Conservation (phyloP, 2,888 invertebrate species). For the Pterostichus madidus region DNA sequence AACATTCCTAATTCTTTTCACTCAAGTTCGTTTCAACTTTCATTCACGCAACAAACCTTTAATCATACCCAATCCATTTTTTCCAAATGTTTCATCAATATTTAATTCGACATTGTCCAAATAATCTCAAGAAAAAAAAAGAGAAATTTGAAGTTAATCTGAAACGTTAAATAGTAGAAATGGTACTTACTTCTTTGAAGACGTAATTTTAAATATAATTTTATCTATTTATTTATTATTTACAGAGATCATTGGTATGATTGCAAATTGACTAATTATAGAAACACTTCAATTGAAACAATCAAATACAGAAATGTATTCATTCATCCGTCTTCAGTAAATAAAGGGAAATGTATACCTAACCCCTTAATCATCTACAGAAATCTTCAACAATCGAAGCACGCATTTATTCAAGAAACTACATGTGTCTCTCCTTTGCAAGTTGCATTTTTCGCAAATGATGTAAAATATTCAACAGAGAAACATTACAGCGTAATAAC, state of each 20-base stretch:
- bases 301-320: background rate
- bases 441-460: conserved; percentile 14
- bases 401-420: background rate
- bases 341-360: background rate
- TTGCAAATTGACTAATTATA: background rate
- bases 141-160: too few species aligned
- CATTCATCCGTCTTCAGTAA: conserved; percentile 15
- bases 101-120: too few species aligned
- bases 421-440: conserved; percentile 13
- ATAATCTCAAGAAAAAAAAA: too few species aligned
- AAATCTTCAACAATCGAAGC: background rate
- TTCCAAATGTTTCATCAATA: too few species aligned
- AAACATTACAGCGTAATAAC: background rate
- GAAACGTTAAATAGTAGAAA: too few species aligned
- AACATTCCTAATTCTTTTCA: too few species aligned
- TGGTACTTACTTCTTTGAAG: too few species aligned
- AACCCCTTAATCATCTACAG: background rate
- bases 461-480: background rate
- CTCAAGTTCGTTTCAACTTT: too few species aligned
- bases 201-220: too few species aligned
- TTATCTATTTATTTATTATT: conserved; percentile 4
- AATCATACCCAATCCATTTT: too few species aligned
- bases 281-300: conserved; percentile 4
- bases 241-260: conserved; percentile 10
- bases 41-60: too few species aligned